phyloP scores from a whole-genome alignment of 2,888 invertebrate genomes.

The Mayetiola destructor region DNA sequence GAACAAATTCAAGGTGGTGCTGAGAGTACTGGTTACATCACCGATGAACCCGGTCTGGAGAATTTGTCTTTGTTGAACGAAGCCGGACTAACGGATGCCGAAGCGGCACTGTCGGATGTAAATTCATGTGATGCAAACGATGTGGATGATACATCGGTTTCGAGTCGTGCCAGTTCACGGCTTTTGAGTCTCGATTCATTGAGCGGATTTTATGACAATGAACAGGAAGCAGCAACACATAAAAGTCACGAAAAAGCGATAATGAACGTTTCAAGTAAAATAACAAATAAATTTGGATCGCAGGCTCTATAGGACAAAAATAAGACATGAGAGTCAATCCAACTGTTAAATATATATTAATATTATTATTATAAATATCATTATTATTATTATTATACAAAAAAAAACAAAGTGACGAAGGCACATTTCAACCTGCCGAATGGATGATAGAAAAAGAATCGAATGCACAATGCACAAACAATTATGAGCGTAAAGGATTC shows the following conservation, averaged over 20 bases:
- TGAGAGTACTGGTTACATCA: slow-evolving; percentile 70
- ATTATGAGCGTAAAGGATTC: too few relatives aligned
- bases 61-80: slow-evolving; percentile 75
- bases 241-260: slow-evolving; percentile 35
- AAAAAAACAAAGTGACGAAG: too few relatives aligned
- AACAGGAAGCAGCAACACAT: slow-evolving; percentile 30
- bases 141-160: slow-evolving; percentile 59
- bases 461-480: too few relatives aligned
- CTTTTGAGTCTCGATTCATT: slow-evolving; percentile 66
- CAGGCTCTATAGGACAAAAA: background rate
- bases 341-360: background rate
- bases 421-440: too few relatives aligned
- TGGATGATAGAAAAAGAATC: too few relatives aligned
- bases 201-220: slow-evolving; percentile 64
- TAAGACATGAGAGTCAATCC: background rate
- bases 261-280: slow-evolving; percentile 35
- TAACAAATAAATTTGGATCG: slow-evolving; percentile 34
- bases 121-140: slow-evolving; percentile 60
- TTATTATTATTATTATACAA: background rate
- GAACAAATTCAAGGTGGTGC: slow-evolving; percentile 36
- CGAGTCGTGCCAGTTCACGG: slow-evolving; percentile 69
- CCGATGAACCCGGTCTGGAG: slow-evolving; percentile 73
- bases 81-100: slow-evolving; percentile 73
- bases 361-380: background rate
- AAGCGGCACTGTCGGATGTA: slow-evolving; percentile 74